Evolutionary conservation across 2,888 invertebrate species (phyloP).

Genomic region (Dicyrtomina minuta): DNA sequence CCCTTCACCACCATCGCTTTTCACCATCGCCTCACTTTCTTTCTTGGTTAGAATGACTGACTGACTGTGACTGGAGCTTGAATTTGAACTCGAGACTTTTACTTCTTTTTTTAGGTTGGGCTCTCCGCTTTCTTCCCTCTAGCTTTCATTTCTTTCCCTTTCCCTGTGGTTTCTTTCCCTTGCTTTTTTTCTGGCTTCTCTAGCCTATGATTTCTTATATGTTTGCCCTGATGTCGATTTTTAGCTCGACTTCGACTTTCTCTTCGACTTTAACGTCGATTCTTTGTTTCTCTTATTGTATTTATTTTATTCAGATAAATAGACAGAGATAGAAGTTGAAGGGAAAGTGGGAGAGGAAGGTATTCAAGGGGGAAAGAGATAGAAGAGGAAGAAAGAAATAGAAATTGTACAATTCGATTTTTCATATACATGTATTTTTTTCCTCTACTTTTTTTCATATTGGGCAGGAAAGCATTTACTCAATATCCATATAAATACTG

Average conservation of each 20-base stretch:
- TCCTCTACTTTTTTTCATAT: neutral
- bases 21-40: too few species aligned
- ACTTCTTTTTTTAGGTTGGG: too few species aligned
- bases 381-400: neutral
- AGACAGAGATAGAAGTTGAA: neutral
- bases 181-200: neutral
- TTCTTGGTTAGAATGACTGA: too few species aligned
- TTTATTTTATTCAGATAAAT: neutral
- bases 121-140: too few species aligned
- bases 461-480: neutral
- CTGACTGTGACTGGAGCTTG: too few species aligned
- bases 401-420: too few species aligned
- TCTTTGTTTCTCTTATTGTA: neutral
- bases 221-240: too few species aligned
- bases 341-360: neutral
- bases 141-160: neutral
- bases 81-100: neutral
- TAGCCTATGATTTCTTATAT: neutral
- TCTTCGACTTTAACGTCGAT: neutral
- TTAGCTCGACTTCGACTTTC: neutral
- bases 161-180: too few species aligned
- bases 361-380: neutral
- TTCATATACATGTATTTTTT: neutral
- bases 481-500: neutral
- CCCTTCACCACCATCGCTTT: too few species aligned